These are phyloP conservation scores for Halocynthia aurantium DNA, from an alignment of 23 tunicate genomes.

Conservation along the genomic window DNA sequence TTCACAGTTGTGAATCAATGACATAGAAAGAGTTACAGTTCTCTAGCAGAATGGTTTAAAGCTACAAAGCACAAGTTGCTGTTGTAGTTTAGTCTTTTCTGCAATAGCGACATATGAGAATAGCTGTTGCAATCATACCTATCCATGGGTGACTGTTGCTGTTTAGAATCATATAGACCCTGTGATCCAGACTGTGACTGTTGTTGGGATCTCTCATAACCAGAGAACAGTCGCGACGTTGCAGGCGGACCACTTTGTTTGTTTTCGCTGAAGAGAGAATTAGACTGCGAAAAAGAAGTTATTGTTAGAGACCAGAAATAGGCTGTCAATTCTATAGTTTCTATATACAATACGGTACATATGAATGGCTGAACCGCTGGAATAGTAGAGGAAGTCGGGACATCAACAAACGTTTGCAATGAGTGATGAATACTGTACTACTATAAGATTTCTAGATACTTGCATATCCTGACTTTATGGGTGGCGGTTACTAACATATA, in stretches of 20 bases:
- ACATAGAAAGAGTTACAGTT: too few species aligned
- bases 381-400: not conserved
- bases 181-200: not conserved
- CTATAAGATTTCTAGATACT: too few species aligned
- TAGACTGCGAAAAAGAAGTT: conserved; percentile 21
- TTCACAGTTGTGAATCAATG: not conserved
- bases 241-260: conserved; percentile 33
- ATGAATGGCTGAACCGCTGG: not conserved
- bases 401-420: too few species aligned
- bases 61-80: too few species aligned
- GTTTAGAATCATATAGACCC: not conserved
- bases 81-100: too few species aligned
- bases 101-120: not conserved
- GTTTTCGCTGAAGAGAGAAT: conserved; percentile 71
- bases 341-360: not conserved
- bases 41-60: too few species aligned
- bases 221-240: conserved; percentile 46
- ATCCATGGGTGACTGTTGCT: not conserved
- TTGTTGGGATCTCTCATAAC: conserved; percentile 37
- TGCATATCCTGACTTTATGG: too few species aligned
- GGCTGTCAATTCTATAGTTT: not conserved
- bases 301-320: conserved; percentile 3
- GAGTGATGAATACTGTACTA: too few species aligned
- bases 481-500: too few species aligned
- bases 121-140: not conserved